Conservation (phyloP, 1,140 invertebrate genomes). For the Bathynomus jamesi region DNA sequence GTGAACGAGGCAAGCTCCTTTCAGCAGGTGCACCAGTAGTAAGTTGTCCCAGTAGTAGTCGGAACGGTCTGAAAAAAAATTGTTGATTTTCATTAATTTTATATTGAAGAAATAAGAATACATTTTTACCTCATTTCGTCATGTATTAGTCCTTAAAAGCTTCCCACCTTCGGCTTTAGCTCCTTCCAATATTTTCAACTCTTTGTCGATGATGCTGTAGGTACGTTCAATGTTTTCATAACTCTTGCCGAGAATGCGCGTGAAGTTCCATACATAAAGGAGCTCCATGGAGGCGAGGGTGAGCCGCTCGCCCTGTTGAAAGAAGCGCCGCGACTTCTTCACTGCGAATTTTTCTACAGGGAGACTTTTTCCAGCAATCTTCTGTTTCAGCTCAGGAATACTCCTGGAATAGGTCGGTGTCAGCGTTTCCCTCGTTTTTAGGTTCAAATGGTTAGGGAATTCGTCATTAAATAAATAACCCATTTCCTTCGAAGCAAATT, state of each 20-base stretch:
- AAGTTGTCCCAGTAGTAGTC: slow-evolving; percentile 65
- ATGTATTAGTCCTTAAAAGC: too few species aligned
- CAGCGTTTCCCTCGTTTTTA: too few species aligned
- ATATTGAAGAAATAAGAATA: neutral
- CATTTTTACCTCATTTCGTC: neutral
- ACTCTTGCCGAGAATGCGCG: slow-evolving; percentile 70
- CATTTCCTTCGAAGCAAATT: too few species aligned
- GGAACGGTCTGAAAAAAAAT: slow-evolving; percentile 15
- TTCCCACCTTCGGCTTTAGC: neutral
- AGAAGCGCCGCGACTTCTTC: slow-evolving; percentile 70
- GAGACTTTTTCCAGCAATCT: slow-evolving; percentile 90
- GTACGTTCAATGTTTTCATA: slow-evolving; percentile 59
- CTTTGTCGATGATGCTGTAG: slow-evolving; percentile 61
- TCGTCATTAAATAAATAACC: too few species aligned
- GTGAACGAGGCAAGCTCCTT: slow-evolving; percentile 72
- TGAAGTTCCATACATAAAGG: slow-evolving; percentile 89
- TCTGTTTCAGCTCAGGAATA: slow-evolving; percentile 71
- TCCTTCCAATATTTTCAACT: slow-evolving; percentile 44
- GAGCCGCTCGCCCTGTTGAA: slow-evolving; percentile 62
- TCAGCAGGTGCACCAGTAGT: slow-evolving; percentile 64
- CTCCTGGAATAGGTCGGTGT: slow-evolving; percentile 54
- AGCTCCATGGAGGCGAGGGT: slow-evolving; percentile 77
- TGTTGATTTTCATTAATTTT: neutral
- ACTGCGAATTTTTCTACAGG: slow-evolving; percentile 94
- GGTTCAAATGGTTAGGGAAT: too few species aligned